Conservation (phyloP, 1,140 invertebrate species). For the Tyrophagus putrescentiae region DNA sequence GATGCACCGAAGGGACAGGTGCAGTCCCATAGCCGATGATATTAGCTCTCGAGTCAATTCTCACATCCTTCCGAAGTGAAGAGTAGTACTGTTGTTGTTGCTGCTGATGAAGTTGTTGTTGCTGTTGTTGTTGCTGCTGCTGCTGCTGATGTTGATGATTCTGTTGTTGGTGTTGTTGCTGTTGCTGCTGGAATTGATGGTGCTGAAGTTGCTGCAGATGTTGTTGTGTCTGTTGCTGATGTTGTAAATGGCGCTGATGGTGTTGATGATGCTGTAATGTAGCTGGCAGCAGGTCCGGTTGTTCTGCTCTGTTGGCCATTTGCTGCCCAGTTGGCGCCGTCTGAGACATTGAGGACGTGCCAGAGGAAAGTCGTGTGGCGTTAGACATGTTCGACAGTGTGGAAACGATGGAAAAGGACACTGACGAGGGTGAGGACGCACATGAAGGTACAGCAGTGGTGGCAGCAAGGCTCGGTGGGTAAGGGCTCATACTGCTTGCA, state of each 20-base stretch:
- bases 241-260: background rate
- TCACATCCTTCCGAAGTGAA: background rate
- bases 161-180: background rate
- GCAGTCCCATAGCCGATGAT: background rate
- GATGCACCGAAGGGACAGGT: too few species aligned
- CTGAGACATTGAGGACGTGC: background rate
- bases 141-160: background rate
- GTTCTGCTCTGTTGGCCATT: too few species aligned
- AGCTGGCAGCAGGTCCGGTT: too few species aligned
- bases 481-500: too few species aligned
- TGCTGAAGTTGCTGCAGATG: background rate
- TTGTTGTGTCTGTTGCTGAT: background rate
- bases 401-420: constrained; percentile 1
- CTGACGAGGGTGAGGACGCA: constrained; percentile 5
- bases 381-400: constrained; percentile 7
- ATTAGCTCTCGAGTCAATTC: background rate
- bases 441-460: background rate
- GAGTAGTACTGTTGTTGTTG: background rate
- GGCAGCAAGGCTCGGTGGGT: too few species aligned
- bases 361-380: background rate
- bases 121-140: background rate
- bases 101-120: too few species aligned
- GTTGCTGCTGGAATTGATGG: background rate
- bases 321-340: background rate
- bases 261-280: background rate